phyloP scores from a whole-genome alignment of 2,888 invertebrate species.

The Rhingia campestris region DNA sequence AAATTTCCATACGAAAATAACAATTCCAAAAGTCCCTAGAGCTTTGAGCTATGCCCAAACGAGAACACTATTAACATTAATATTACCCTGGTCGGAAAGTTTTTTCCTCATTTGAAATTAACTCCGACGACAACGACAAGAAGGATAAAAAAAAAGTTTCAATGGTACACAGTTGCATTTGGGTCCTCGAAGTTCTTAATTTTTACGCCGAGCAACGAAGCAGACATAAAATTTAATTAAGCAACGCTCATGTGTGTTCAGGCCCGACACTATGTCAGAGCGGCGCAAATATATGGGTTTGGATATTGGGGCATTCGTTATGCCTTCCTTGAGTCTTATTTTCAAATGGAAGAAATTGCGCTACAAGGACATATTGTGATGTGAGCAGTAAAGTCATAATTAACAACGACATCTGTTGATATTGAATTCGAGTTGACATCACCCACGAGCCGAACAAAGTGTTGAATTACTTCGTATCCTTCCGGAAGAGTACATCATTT shows the following conservation, averaged over 20 bases:
- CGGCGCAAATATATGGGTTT: not conserved
- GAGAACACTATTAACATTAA: no score
- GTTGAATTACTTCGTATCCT: constrained; percentile 1
- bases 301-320: no score
- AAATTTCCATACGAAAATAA: no score
- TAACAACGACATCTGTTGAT: constrained; percentile 39
- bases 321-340: not conserved
- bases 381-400: constrained; percentile 23
- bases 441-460: constrained; percentile 3
- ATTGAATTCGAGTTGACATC: constrained; percentile 14
- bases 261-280: constrained; percentile 7
- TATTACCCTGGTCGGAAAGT: no score
- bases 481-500: not conserved
- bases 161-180: not conserved
- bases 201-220: not conserved
- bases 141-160: not conserved
- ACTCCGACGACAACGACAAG: no score
- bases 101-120: no score
- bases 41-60: no score
- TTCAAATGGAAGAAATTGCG: not conserved
- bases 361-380: not conserved
- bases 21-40: no score
- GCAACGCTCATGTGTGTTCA: not conserved
- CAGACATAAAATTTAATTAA: constrained; percentile 19
- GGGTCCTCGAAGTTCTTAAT: not conserved